Base-by-base conservation (phyloP, 2,888 invertebrate species). In the Scaeva pyrastri region DNA sequence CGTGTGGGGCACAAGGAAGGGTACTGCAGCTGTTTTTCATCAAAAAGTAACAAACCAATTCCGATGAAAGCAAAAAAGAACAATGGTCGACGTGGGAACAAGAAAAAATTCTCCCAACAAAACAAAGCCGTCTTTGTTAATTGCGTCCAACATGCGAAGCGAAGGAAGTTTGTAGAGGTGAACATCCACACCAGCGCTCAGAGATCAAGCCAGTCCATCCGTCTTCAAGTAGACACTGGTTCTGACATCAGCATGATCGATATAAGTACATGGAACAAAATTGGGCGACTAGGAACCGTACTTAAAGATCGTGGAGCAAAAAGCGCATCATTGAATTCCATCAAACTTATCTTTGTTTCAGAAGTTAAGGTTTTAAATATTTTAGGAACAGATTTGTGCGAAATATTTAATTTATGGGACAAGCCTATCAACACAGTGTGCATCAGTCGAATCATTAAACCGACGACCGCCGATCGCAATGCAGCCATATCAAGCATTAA, bases 1-100 rank as follows among this genome's bases (percentile, higher is more conserved):
- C 39, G 39, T 56, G 31, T 39, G 43, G 31, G 56, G n/a, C 16
- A 41, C 8, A 71, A 56, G 2, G 56, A 70, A 41, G 70, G 52
- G n/a, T 55, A 70, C 12, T 55, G 52, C 6, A 70, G 41, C 26
- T 70, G 70, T 16, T 70, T 70, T 41, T 26, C 52, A 21, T 21
- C 52, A 31, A 71, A 70, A 26, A 26, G 48, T 8, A 23, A 31
- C 5, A 55, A 43, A 43, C 55, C 43, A 56, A 1, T n/a, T 12
- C 55, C n/a, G 11, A 23, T 43, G n/a, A 43, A 71, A 31, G 26
- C 23, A n/a, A n/a, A 26, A 11, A 55, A 31, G 5, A 31, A 31
- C 26, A 55, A 55, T 5, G n/a, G n/a, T 26, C n/a, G 31, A n/a
- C 55, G 26, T 8, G 55, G 23, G 2, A 31, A 31, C 26, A 55